Percentiles rank a stretch among this genome's conserved stretches.
Conservation (phyloP, 2,797 vertebrate genomes). For the Enteromius treurensis region DNA sequence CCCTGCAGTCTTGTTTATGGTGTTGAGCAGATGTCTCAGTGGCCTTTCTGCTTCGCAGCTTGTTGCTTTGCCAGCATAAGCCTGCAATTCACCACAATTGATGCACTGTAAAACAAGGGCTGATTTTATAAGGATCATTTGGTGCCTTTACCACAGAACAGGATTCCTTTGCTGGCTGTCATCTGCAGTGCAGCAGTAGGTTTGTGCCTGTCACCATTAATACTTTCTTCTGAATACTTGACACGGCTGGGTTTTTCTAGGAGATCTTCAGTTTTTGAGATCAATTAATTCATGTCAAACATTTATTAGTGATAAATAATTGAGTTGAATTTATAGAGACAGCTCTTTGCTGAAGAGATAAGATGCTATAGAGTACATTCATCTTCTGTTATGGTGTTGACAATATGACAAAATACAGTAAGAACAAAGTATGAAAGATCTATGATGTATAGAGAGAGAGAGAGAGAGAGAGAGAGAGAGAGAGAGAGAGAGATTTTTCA, state of each 20-base stretch:
- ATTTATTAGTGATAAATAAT: constrained; percentile 60
- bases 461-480: too few species aligned
- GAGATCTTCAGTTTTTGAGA: constrained; percentile 49
- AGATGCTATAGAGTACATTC: constrained; percentile 21
- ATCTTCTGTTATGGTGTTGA: constrained; percentile 18
- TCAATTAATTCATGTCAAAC: constrained; percentile 59
- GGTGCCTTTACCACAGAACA: constrained; percentile 43
- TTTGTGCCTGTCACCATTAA: constrained; percentile 57
- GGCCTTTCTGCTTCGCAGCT: constrained; percentile 25
- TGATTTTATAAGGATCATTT: constrained; percentile 49
- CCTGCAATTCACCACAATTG: constrained; percentile 22
- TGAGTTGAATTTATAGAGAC: constrained; percentile 46
- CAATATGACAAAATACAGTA: constrained; percentile 18
- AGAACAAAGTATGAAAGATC: not conserved
- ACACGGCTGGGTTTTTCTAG: constrained; percentile 44
- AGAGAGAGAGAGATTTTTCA: not conserved
- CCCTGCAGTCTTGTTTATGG: constrained; percentile 42
- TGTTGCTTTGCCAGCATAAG: constrained; percentile 37
- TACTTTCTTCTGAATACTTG: constrained; percentile 57
- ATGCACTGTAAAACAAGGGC: constrained; percentile 54
- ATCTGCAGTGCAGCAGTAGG: constrained; percentile 60
- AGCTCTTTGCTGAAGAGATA: constrained; percentile 10
- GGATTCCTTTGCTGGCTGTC: constrained; percentile 29
- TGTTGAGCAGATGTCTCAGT: constrained; percentile 50
- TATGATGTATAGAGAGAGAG: not conserved